Conservation (phyloP, 2,113 vertebrate genomes). For the Rhodinocichla rosea region DNA sequence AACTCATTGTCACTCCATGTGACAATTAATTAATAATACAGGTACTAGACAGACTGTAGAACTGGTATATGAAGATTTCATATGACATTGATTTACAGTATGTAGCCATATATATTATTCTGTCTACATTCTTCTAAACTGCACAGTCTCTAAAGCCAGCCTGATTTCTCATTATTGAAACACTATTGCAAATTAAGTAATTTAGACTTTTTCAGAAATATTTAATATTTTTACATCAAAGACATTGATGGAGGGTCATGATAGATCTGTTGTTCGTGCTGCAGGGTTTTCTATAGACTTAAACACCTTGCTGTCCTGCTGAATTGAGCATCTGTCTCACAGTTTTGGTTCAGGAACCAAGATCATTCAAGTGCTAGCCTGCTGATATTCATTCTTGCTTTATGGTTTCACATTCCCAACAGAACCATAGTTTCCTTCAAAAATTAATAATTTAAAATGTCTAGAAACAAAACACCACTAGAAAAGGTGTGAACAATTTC, state of each 20-base stretch:
- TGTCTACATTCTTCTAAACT: neutral
- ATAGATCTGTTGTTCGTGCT: neutral
- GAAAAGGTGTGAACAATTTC: constrained; percentile 50
- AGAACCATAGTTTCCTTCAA: constrained; percentile 6
- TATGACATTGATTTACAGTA: neutral
- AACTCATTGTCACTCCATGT: neutral
- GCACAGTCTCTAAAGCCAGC: neutral
- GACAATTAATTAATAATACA: neutral
- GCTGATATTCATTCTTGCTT: neutral
- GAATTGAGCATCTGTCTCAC: neutral
- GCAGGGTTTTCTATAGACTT: neutral
- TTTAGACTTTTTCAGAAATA: neutral
- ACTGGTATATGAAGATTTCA: neutral
- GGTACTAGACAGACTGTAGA: neutral
- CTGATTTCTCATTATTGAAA: neutral
- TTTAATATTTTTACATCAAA: neutral
- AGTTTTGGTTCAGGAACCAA: neutral
- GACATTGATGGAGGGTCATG: neutral
- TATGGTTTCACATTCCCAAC: neutral
- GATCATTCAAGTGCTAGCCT: neutral
- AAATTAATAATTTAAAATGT: constrained; percentile 27
- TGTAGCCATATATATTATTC: neutral
- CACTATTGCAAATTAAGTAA: neutral
- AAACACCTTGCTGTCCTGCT: neutral
- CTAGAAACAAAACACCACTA: neutral